Conservation (phyloP, 2,797 vertebrate species). For the Florisuga fusca region DNA sequence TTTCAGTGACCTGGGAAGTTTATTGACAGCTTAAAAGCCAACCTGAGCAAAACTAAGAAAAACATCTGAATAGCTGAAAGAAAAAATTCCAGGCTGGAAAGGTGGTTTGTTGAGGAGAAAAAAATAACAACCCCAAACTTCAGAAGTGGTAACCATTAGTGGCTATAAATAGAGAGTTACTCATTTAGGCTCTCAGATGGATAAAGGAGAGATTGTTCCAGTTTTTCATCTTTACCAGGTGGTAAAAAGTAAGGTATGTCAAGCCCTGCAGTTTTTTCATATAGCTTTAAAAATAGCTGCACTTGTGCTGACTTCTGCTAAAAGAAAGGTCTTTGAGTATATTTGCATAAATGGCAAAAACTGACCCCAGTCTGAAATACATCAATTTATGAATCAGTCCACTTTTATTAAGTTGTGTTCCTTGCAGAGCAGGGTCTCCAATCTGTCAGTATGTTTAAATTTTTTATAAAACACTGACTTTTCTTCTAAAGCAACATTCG, state of each 20-base stretch:
- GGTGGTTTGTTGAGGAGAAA: constrained; percentile 9
- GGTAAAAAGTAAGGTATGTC: constrained; percentile 58
- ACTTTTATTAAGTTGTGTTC: neutral
- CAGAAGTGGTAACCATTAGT: constrained; percentile 57
- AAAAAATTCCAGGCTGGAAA: constrained; percentile 46
- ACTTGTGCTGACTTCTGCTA: constrained; percentile 36
- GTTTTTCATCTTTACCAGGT: constrained; percentile 58
- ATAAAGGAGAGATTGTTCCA: constrained; percentile 40
- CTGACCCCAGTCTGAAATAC: neutral
- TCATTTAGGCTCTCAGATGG: constrained; percentile 11
- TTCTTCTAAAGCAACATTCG: neutral
- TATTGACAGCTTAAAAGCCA: constrained; percentile 29
- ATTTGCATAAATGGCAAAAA: neutral
- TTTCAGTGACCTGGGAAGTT: constrained; percentile 32
- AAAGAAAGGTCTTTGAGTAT: constrained; percentile 4
- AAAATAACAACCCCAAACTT: constrained; percentile 20
- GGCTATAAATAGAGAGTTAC: constrained; percentile 70
- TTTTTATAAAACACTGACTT: neutral
- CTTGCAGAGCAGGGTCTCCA: neutral
- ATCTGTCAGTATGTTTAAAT: neutral
- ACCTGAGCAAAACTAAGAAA: constrained; percentile 45
- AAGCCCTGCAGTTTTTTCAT: constrained; percentile 8
- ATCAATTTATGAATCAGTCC: neutral
- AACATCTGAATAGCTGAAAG: constrained; percentile 40
- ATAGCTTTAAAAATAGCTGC: constrained; percentile 19